Evolutionary conservation across 2,888 invertebrate genomes (phyloP).

Genomic region (Trissolcus japonicus): DNA sequence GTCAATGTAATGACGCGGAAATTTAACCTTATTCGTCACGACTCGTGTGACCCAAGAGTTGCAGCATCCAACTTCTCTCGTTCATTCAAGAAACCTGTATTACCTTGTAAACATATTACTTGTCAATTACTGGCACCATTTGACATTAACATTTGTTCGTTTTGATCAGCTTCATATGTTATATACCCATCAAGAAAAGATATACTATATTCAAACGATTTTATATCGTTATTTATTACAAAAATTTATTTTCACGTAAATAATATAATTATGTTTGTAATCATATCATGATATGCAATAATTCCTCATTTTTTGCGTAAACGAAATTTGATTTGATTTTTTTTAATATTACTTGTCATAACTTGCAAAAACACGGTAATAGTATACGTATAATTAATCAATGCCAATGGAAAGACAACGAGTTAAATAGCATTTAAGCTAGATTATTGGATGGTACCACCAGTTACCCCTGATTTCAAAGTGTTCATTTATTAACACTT

Average conservation of each 20-base stretch:
- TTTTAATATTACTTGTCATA: slow-evolving; percentile 20
- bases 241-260: neutral
- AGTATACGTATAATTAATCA: slow-evolving; percentile 50
- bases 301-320: too few relatives aligned
- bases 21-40: slow-evolving; percentile 63
- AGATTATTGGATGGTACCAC: slow-evolving; percentile 71
- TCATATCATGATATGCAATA: too few relatives aligned
- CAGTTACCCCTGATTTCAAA: slow-evolving; percentile 72
- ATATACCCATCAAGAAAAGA: neutral
- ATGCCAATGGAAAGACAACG: slow-evolving; percentile 55
- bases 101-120: slow-evolving; percentile 20
- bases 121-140: slow-evolving; percentile 34
- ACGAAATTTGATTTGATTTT: too few relatives aligned
- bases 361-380: slow-evolving; percentile 41
- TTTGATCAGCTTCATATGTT: slow-evolving; percentile 26
- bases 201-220: too few relatives aligned
- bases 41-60: slow-evolving; percentile 33
- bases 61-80: slow-evolving; percentile 26
- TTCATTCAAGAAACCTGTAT: neutral
- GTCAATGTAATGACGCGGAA: slow-evolving; percentile 73
- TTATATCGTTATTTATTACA: too few relatives aligned
- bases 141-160: slow-evolving; percentile 44
- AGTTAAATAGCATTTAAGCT: slow-evolving; percentile 52
- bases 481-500: slow-evolving; percentile 76
- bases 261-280: neutral